A percentile compares a stretch with the other conserved stretches of the same genome.
These are phyloP conservation scores for Laspeyria flexula DNA, from an alignment of 2,888 invertebrate genomes.

Conservation along the genomic window DNA sequence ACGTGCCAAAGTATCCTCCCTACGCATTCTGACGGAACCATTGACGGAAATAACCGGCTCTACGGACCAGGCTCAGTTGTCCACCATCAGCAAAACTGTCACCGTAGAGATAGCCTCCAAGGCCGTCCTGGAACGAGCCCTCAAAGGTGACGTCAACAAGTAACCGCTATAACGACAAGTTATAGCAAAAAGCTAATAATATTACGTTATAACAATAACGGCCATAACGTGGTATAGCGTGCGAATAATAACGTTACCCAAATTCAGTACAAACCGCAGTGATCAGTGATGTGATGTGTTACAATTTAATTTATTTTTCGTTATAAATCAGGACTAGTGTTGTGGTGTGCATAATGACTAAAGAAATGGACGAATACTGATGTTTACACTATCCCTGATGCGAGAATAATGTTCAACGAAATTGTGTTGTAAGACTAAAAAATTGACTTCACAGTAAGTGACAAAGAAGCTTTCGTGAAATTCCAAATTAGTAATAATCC, in stretches of 20 bases:
- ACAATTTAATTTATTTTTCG: slow-evolving; percentile 31
- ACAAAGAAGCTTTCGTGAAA: background rate
- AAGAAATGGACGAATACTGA: background rate
- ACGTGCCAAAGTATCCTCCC: slow-evolving; percentile 94
- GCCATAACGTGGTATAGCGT: slow-evolving; percentile 6
- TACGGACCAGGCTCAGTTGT: slow-evolving; percentile 61
- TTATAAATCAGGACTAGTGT: slow-evolving; percentile 3
- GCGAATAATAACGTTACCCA: slow-evolving; percentile 17
- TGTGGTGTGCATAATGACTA: slow-evolving; percentile 8
- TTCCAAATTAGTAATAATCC: slow-evolving; percentile 2
- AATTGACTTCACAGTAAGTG: slow-evolving; percentile 1
- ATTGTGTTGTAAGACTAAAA: slow-evolving; percentile 5
- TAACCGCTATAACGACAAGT: slow-evolving; percentile 25
- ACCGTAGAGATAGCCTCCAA: slow-evolving; percentile 81
- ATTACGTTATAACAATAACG: slow-evolving; percentile 4
- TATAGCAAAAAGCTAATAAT: background rate
- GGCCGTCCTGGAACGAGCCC: slow-evolving; percentile 69
- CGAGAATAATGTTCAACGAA: background rate
- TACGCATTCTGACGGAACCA: slow-evolving; percentile 88
- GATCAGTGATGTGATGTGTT: slow-evolving; percentile 46
- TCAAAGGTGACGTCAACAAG: slow-evolving; percentile 70
- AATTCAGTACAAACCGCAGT: slow-evolving; percentile 44
- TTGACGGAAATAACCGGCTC: slow-evolving; percentile 41
- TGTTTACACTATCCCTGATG: background rate
- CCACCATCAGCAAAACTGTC: slow-evolving; percentile 81